Conservation (phyloP, 1,140 invertebrate genomes). For the Sminthurinus signatus region DNA sequence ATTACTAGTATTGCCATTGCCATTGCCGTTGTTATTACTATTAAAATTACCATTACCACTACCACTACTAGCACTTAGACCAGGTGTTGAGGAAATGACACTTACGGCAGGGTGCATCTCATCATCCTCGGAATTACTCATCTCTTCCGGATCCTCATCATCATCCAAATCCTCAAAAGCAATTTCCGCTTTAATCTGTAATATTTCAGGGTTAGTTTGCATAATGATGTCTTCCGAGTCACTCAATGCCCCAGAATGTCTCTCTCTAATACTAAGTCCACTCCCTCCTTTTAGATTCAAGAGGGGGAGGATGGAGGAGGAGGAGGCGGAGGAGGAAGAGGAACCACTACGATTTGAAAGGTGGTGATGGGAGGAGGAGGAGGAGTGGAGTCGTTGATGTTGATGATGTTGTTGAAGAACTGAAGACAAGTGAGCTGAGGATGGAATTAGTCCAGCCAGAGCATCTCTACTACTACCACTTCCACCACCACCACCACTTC, state of each 20-base stretch:
- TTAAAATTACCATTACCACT: too few species aligned
- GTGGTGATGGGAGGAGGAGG: slow-evolving; percentile 45
- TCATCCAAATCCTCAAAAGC: slow-evolving; percentile 17
- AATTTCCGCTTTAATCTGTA: slow-evolving; percentile 33
- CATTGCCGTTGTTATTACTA: neutral
- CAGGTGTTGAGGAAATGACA: neutral
- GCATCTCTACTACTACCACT: too few species aligned
- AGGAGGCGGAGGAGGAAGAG: slow-evolving; percentile 9
- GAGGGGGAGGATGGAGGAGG: neutral
- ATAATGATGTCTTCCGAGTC: slow-evolving; percentile 3
- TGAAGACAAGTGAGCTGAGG: too few species aligned
- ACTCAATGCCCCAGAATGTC: too few species aligned
- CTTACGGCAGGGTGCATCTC: slow-evolving; percentile 5
- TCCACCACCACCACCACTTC: too few species aligned
- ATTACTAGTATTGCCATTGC: too few species aligned
- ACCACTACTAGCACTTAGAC: too few species aligned
- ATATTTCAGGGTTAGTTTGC: slow-evolving; percentile 21
- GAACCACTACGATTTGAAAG: slow-evolving; percentile 44
- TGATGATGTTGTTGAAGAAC: slow-evolving; percentile 48
- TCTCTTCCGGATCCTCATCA: slow-evolving; percentile 14
- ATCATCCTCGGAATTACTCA: slow-evolving; percentile 1
- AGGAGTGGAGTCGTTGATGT: slow-evolving; percentile 52
- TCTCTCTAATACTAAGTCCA: too few species aligned
- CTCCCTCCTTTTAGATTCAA: neutral
- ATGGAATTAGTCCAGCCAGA: too few species aligned